A percentile compares a stretch with the other conserved stretches of the same genome.
These are phyloP conservation scores for Drosophila dunni DNA, from an alignment of 1,140 invertebrate genomes.

Conservation along the genomic window DNA sequence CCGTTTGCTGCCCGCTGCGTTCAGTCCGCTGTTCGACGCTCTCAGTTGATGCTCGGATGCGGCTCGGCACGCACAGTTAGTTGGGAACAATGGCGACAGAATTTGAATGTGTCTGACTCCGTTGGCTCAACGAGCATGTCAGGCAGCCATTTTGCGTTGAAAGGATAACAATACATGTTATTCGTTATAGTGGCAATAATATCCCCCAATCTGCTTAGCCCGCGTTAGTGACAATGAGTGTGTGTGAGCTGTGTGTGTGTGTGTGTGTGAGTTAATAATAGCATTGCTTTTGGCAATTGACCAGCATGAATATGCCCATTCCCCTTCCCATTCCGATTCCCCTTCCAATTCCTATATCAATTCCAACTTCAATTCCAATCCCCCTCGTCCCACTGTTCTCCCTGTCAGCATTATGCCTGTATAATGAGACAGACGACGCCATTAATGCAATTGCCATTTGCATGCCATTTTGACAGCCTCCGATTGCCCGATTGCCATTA, in stretches of 20 bases:
- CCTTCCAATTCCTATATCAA: too few species aligned
- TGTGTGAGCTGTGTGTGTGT: neutral
- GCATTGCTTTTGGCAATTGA: slow-evolving; percentile 73
- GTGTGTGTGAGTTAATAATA: slow-evolving; percentile 61
- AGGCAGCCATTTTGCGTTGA: slow-evolving; percentile 76
- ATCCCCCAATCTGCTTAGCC: slow-evolving; percentile 67
- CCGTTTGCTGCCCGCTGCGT: slow-evolving; percentile 26
- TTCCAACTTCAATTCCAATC: too few species aligned
- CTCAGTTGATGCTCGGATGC: slow-evolving; percentile 50
- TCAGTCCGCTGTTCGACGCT: slow-evolving; percentile 27
- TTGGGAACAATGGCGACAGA: slow-evolving; percentile 63
- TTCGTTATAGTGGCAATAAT: slow-evolving; percentile 62
- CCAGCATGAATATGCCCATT: slow-evolving; percentile 72
- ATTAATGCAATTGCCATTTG: slow-evolving; percentile 79
- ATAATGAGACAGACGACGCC: slow-evolving; percentile 55
- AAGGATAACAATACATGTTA: slow-evolving; percentile 74
- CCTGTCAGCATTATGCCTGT: slow-evolving; percentile 60
- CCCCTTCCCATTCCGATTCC: neutral
- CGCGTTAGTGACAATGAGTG: slow-evolving; percentile 48
- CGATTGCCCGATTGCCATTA: slow-evolving; percentile 49
- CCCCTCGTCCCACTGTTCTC: slow-evolving; percentile 2
- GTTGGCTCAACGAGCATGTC: slow-evolving; percentile 41
- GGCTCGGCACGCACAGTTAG: slow-evolving; percentile 73
- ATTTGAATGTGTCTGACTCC: slow-evolving; percentile 69
- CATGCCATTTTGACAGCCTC: slow-evolving; percentile 56